Evolutionary conservation across 2,113 vertebrate genomes (phyloP), one percentile per base, ranked within the genome.

Genomic region (Elaphurus davidianus): DNA sequence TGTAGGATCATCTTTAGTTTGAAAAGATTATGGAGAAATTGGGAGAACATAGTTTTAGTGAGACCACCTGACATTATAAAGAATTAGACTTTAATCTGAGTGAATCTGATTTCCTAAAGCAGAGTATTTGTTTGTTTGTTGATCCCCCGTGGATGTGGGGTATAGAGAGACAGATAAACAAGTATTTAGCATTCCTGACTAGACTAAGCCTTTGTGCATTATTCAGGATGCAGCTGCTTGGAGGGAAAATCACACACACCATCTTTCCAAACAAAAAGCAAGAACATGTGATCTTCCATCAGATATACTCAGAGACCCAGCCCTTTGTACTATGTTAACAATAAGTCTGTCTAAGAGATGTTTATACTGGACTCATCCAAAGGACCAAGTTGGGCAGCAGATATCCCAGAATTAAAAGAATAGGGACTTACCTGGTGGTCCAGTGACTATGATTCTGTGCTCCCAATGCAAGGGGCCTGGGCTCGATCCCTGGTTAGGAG

Each of bases 111-210:
- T 94, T 97, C 71, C 76, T 87, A 91, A 96, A 95, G 76, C 87
- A 79, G 45, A 85, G 8, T 60, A 93, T 95, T 93, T 92, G 84
- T 92, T 97, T 57, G 67, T 87, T 17, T 83, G 86, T 95, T 47
- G 16, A 85, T 89, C 47, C 96, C 78, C 87, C 6, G 0, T 52
- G 76, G 67, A 57, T 92, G 67, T 90, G 50, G 43, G 27, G n/a
- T 98, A 71, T 7, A 86, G 59, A 93, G 88, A 97, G n/a, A 84
- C 43, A 91, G 91, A 96, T 84, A 98, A 98, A 95, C 94, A 98
- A 94, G 91, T 97, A 59, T 91, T 98, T 94, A 91, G 88, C 91
- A 98, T 92, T 97, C 88, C 50, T 57, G 76, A 86, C 64, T 83
- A 95, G 88, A 97, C 76, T 76, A 86, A 94, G 92, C 57, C 91